Percentiles rank a stretch among this genome's conserved stretches.
These are phyloP conservation scores for Zaprionus obscuricornis DNA, from an alignment of 2,888 invertebrate genomes.

Conservation along the genomic window DNA sequence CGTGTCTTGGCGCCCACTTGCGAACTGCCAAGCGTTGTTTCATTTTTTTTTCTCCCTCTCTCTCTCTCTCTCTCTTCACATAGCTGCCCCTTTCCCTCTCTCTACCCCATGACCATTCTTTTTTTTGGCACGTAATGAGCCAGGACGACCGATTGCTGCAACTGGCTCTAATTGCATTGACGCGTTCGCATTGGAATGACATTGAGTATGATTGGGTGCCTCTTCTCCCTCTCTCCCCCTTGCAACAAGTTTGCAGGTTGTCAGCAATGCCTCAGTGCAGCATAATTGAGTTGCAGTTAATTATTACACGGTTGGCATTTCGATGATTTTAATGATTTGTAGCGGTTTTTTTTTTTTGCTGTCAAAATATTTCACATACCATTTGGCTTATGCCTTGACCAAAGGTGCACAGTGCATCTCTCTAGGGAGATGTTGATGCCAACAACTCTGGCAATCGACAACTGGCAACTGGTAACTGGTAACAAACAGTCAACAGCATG, in stretches of 20 bases:
- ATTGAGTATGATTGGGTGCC: constrained; percentile 23
- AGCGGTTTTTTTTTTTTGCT: constrained; percentile 63
- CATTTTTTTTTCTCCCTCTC: constrained; percentile 2
- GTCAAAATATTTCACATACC: constrained; percentile 53
- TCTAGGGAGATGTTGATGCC: neutral
- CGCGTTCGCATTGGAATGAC: constrained; percentile 58
- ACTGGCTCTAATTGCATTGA: constrained; percentile 73
- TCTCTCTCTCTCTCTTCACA: neutral
- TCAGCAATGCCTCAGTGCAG: neutral
- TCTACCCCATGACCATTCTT: neutral
- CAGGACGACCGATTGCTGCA: constrained; percentile 49
- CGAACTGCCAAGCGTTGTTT: constrained; percentile 43
- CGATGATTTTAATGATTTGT: constrained; percentile 72
- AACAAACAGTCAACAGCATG: constrained; percentile 12
- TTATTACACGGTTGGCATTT: constrained; percentile 68
- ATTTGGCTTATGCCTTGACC: constrained; percentile 49
- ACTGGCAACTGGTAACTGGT: neutral
- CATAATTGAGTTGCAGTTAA: constrained; percentile 75
- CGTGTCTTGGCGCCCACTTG: constrained; percentile 78
- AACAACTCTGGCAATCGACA: neutral
- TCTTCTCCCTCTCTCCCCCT: too few species aligned
- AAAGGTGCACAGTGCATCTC: constrained; percentile 14
- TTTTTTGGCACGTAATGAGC: constrained; percentile 72
- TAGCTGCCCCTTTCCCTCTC: neutral
- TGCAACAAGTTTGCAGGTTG: neutral